Base-by-base conservation (phyloP, 2,797 vertebrate genomes). In the Amblyopsis hoosieri region DNA sequence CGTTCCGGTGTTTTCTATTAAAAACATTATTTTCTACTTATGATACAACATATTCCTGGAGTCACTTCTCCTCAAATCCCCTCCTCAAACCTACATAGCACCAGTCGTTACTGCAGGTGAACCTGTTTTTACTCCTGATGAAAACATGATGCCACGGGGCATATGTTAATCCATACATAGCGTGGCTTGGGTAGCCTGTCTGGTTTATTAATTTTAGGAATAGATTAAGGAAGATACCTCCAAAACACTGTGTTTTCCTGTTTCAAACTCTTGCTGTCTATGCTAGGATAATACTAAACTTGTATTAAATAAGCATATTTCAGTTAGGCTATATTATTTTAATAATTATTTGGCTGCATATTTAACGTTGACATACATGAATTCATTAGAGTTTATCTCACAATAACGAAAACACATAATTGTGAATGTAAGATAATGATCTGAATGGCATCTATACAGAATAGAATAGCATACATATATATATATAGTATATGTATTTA, bases 161-260 rank as follows among this genome's bases (percentile, higher is more conserved):
- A 90, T 83, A 90, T 91, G 90, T 85, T 84, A 78, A 87, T 84
- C 74, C 74, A 81, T 71, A 78, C 71, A 78, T 81, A 65, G 93
- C 92, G 83, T 93, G 91, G 92, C 92, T 90, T 93, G 91, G 91
- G 84, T 84, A 63, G 81, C 23, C 23, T 23, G 2, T 19, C 72
- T 85, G 71, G 12, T 87, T 87, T 75, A 78, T 78, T 86, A 60
- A 71, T 83, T 83, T 59, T 37, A 47, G 64, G 64, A 83, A 86
- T 80, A 84, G 68, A 85, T 88, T 84, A 76, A 58, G 64, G 29
- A 54, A 64, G 70, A 65, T 70, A 66, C 54, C 50, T 70, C 62
- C 46, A 17, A 33, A 70, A 60, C 52, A 54, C 57, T 73, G 71
- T n/a, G 29, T 59, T 61, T 81, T 71, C 15, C 13, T 3, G 14